Percentiles rank a stretch among this genome's conserved stretches.
These are phyloP conservation scores for Melospiza melodia DNA, from an alignment of 2,113 vertebrate genomes.

Conservation along the genomic window DNA sequence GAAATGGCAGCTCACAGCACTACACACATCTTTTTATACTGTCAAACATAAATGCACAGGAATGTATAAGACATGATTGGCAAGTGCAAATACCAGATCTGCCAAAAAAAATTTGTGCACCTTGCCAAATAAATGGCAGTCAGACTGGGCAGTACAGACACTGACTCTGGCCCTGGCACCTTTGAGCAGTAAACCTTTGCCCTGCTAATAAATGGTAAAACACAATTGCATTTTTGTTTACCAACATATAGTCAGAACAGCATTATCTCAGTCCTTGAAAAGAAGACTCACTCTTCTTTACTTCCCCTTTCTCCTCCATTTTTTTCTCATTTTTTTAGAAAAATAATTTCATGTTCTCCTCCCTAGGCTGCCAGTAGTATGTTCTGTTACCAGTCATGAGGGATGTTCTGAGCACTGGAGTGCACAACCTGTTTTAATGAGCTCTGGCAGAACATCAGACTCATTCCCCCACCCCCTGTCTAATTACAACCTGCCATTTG, in stretches of 20 bases:
- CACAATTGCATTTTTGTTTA: not conserved
- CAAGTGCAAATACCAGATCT: not conserved
- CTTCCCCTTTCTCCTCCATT: not conserved
- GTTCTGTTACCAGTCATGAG: not conserved
- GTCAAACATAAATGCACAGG: not conserved
- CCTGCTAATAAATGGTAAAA: not conserved
- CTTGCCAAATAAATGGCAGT: conserved; percentile 30
- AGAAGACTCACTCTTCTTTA: not conserved
- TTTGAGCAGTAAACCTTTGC: not conserved
- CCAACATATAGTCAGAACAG: not conserved
- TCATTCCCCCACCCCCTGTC: not conserved
- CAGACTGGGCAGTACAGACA: not conserved
- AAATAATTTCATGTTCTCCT: not conserved
- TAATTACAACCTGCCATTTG: conserved; percentile 29
- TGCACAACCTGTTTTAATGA: conserved; percentile 43
- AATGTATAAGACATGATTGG: conserved; percentile 1
- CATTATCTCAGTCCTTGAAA: not conserved
- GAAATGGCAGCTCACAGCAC: conserved; percentile 10
- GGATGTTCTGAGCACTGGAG: not conserved
- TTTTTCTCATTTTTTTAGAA: not conserved
- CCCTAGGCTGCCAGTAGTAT: not conserved
- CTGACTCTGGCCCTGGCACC: not conserved
- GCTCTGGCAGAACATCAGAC: conserved; percentile 47
- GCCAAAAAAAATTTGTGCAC: conserved; percentile 3
- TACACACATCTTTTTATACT: not conserved